Percentiles rank a stretch among this genome's conserved stretches.
phyloP scores from a whole-genome alignment of 2,888 invertebrate genomes.

The Pristionchus maxplancki region DNA sequence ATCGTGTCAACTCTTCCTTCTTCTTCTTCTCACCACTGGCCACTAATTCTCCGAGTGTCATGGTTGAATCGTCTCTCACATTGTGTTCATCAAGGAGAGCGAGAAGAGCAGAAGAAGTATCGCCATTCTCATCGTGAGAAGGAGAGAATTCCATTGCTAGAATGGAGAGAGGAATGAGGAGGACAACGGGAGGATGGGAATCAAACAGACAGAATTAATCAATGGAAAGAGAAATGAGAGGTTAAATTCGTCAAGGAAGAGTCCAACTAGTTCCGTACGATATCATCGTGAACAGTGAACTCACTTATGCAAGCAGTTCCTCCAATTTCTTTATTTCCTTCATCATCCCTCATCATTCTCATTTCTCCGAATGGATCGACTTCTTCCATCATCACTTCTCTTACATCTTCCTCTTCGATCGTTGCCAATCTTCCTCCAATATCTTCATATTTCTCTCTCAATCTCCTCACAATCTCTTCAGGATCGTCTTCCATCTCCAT shows the following conservation, averaged over 20 bases:
- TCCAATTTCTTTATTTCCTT: background rate
- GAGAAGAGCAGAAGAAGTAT: background rate
- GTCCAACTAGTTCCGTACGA: too few species aligned
- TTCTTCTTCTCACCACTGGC: background rate
- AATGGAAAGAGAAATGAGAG: background rate
- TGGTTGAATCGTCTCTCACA: background rate
- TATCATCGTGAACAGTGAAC: background rate
- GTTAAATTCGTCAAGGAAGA: background rate
- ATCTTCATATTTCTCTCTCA: background rate
- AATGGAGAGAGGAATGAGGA: background rate
- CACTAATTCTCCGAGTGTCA: background rate
- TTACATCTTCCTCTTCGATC: background rate
- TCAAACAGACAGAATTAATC: background rate
- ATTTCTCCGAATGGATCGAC: background rate
- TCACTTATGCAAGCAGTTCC: background rate
- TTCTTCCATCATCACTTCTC: background rate
- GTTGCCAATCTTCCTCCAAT: background rate
- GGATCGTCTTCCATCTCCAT: background rate
- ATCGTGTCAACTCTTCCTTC: background rate
- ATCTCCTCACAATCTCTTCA: background rate
- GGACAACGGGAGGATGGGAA: background rate
- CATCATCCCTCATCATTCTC: background rate
- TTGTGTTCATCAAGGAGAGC: constrained; percentile 2
- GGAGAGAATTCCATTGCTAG: constrained; percentile 4
- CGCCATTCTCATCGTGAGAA: background rate